phyloP scores from a whole-genome alignment of 2,797 vertebrate genomes.

The Tiaroga cobitis region DNA sequence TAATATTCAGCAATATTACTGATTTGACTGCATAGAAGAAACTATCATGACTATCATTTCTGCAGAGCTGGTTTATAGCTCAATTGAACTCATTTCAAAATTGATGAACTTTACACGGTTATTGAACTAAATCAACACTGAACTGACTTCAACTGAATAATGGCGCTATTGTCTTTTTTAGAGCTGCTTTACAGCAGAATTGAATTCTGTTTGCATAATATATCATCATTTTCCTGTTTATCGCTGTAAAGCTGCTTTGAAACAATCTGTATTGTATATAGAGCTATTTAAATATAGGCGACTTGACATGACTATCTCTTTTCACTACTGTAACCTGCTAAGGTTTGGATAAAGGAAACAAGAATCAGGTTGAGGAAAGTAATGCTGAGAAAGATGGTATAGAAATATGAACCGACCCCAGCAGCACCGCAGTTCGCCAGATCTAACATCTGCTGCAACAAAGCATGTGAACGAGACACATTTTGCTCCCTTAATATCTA shows the following conservation, averaged over 20 bases:
- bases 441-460: slow-evolving; percentile 37
- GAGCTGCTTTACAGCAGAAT: too few species aligned
- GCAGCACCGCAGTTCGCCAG: background rate
- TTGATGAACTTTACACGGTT: background rate
- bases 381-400: background rate
- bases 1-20: background rate
- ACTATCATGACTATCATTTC: background rate
- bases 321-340: background rate
- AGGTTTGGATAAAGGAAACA: background rate
- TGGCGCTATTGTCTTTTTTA: background rate
- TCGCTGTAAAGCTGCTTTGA: background rate
- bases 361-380: background rate
- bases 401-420: slow-evolving; percentile 7
- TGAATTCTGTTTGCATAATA: background rate
- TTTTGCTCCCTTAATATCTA: slow-evolving; percentile 10
- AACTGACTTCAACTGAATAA: background rate
- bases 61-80: background rate
- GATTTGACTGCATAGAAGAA: background rate
- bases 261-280: background rate
- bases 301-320: background rate
- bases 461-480: slow-evolving; percentile 9
- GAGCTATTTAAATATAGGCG: background rate
- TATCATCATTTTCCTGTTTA: background rate
- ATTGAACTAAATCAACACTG: background rate
- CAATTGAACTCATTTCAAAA: background rate